Conservation (phyloP, 2,888 invertebrate species). For the Phengaris alcon region DNA sequence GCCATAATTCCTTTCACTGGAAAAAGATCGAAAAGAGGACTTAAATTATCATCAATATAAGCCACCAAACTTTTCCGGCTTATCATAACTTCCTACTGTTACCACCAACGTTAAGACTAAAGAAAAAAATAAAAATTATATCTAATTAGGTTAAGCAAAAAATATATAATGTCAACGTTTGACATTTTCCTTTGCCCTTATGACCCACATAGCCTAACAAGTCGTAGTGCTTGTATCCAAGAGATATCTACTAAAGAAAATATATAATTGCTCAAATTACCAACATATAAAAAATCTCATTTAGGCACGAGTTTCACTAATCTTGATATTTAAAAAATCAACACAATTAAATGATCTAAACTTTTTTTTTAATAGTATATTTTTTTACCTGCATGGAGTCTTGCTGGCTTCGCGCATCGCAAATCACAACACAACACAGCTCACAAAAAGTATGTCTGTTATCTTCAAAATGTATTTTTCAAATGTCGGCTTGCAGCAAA, state of each 20-base stretch:
- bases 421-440: constrained; percentile 38
- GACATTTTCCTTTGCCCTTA: constrained; percentile 50
- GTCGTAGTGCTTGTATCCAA: background rate
- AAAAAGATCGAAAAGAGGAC: too few relatives aligned
- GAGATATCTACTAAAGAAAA: background rate
- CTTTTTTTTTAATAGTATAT: background rate
- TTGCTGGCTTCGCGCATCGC: constrained; percentile 49
- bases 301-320: background rate
- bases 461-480: constrained; percentile 78
- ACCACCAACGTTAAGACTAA: background rate
- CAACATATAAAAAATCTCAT: background rate
- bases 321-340: background rate
- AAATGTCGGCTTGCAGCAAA: constrained; percentile 70
- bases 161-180: constrained; percentile 46
- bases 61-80: background rate
- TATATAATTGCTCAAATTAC: background rate
- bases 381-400: constrained; percentile 60
- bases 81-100: background rate
- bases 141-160: constrained; percentile 29
- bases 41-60: background rate
- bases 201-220: constrained; percentile 33
- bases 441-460: constrained; percentile 68
- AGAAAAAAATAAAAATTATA: background rate
- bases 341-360: background rate
- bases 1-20: too few relatives aligned